Base-by-base conservation (phyloP, 2,113 vertebrate species). In the Petaurus breviceps region DNA sequence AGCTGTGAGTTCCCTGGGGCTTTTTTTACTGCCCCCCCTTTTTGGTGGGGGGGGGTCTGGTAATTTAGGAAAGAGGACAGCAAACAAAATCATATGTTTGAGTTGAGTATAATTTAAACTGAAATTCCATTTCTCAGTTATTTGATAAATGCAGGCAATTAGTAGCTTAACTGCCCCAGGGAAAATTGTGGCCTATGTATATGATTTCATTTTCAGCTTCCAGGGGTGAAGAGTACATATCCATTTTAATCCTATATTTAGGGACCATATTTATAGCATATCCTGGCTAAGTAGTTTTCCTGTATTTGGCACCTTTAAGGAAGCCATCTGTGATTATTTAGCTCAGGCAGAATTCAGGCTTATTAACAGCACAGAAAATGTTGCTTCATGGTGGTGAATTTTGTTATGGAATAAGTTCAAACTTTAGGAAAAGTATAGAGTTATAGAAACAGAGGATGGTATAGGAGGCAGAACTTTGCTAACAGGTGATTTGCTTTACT, bases 351-450 rank as follows among this genome's bases (percentile, higher is more conserved):
- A 51, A 47, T 90, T 90, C 28, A 90, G 25, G 49, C 46, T 50
- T 90, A 90, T 84, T 84, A 43, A 19, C n/a, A 90, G 10, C 46
- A 31, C 90, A 90, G 46, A 47, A 90, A 90, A 90, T 90, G 46
- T 51, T 90, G 90, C 90, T 90, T 90, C 90, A 84, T 84, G 68
- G 68, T 84, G 90, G 90, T 90, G 90, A 25, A 90, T 51, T 90
- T 90, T 90, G 47, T 28, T 31, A 51, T 90, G 49, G 49, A 90
- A 28, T 90, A 90, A 90, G 46, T 50, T 90, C 28, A 90, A 25
- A 50, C 22, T 8, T 26, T 49, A 90, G 90, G 49, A 31, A 90
- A 50, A 51, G 47, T 25, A 14, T 28, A 90, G 47, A 25, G 3
- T 51, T 49, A 50, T 19, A 90, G 26, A 90, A 90, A 90, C 11